Conservation (phyloP, 1,140 invertebrate species). For the Bemisia tabaci region DNA sequence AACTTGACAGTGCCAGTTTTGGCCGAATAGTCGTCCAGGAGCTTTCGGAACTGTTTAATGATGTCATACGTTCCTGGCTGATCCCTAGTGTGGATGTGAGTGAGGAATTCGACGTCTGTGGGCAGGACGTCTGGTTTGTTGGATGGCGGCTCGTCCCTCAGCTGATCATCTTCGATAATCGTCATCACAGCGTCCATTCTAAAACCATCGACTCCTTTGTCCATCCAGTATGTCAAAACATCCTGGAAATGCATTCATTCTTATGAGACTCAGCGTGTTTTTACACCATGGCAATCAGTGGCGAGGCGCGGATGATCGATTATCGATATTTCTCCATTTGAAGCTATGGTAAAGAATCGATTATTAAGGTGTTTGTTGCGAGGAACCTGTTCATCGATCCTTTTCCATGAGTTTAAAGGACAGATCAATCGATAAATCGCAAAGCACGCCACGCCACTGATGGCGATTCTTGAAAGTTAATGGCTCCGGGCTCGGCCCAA, state of each 20-base stretch:
- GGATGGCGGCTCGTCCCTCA: conserved; percentile 28
- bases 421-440: no score
- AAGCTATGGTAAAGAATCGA: no score
- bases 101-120: conserved; percentile 34
- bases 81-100: conserved; percentile 47
- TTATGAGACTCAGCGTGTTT: no score
- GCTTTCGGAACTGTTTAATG: neutral
- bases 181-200: conserved; percentile 43
- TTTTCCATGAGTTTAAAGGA: no score
- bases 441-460: no score
- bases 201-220: conserved; percentile 53
- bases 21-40: neutral
- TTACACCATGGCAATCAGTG: no score
- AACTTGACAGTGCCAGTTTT: neutral
- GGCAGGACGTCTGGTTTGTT: conserved; percentile 15
- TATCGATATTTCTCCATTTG: no score
- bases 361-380: no score
- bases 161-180: conserved; percentile 32
- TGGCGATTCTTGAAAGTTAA: no score
- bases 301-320: no score
- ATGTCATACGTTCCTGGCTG: conserved; percentile 23
- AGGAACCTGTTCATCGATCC: no score
- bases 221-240: conserved; percentile 44
- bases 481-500: no score
- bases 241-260: conserved; percentile 22